A percentile compares a stretch with the other conserved stretches of the same genome.
These are phyloP conservation scores for Mythimna loreyi DNA, from an alignment of 2,888 invertebrate genomes.

Conservation along the genomic window DNA sequence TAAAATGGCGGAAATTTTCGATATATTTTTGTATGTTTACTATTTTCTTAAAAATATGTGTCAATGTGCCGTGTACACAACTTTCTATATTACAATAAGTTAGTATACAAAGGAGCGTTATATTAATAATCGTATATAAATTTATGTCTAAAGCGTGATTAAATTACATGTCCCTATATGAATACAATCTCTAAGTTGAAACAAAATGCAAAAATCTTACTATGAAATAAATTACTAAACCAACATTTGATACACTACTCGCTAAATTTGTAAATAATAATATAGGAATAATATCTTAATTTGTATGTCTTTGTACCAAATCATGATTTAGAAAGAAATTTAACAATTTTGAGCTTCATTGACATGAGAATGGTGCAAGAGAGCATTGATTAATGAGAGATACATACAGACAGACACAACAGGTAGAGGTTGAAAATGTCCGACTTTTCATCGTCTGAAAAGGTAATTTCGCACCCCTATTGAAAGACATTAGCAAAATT, in stretches of 20 bases:
- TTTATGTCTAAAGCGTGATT: conserved; percentile 80
- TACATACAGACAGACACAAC: conserved; percentile 48
- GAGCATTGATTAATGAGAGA: conserved; percentile 72
- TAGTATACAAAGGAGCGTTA: conserved; percentile 66
- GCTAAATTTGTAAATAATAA: conserved; percentile 85
- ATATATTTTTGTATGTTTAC: conserved; percentile 49
- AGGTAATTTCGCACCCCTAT: conserved; percentile 79
- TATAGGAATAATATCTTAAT: conserved; percentile 87
- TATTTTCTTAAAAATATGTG: conserved; percentile 55
- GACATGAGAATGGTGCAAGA: conserved; percentile 73
- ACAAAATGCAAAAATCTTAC: conserved; percentile 86
- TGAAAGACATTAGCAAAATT: conserved; percentile 83
- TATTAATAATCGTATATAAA: conserved; percentile 68
- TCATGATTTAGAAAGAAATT: conserved; percentile 76
- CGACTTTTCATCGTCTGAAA: conserved; percentile 84
- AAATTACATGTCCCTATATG: conserved; percentile 80
- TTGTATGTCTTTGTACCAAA: conserved; percentile 90
- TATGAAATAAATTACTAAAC: conserved; percentile 86
- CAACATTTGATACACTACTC: conserved; percentile 74
- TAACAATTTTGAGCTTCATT: conserved; percentile 75
- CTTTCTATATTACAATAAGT: conserved; percentile 62
- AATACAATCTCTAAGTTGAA: conserved; percentile 79
- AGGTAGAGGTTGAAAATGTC: conserved; percentile 76
- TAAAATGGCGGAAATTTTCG: conserved; percentile 49
- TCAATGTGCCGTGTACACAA: conserved; percentile 60